Conservation (phyloP, 2,797 vertebrate species). For the Cuniculus paca region DNA sequence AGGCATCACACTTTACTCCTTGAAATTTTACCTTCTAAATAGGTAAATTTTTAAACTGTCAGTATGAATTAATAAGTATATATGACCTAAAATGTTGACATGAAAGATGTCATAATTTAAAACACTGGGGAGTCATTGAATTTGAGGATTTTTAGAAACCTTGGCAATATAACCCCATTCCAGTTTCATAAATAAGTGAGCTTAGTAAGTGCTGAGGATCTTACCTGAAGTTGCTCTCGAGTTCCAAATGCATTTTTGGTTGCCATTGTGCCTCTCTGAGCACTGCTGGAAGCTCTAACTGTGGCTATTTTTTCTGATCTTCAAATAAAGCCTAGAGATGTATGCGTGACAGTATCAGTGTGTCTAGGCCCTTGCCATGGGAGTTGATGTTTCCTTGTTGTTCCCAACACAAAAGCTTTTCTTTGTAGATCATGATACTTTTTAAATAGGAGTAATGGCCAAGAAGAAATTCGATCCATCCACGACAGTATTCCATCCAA, state of each 20-base stretch:
- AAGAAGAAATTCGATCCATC: not conserved
- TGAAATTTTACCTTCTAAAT: not conserved
- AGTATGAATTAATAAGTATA: not conserved
- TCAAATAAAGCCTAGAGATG: not conserved
- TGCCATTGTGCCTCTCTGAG: not conserved
- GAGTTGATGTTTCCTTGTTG: not conserved
- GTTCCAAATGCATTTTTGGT: not conserved
- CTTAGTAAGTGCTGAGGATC: not conserved
- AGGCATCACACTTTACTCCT: not conserved
- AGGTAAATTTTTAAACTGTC: not conserved
- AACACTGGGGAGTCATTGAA: not conserved
- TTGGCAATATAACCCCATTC: not conserved
- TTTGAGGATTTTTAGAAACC: not conserved
- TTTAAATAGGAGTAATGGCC: not conserved
- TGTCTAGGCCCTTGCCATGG: not conserved
- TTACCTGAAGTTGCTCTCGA: not conserved
- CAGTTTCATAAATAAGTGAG: not conserved
- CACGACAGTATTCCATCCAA: not conserved
- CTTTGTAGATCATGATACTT: not conserved
- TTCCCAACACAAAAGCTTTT: not conserved
- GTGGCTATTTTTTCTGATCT: not conserved
- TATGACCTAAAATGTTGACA: not conserved
- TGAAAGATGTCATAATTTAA: not conserved
- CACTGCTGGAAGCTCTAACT: not conserved
- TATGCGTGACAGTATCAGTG: not conserved